Evolutionary conservation across 2,888 invertebrate species (phyloP).

Genomic region (Sarcophaga carnaria): DNA sequence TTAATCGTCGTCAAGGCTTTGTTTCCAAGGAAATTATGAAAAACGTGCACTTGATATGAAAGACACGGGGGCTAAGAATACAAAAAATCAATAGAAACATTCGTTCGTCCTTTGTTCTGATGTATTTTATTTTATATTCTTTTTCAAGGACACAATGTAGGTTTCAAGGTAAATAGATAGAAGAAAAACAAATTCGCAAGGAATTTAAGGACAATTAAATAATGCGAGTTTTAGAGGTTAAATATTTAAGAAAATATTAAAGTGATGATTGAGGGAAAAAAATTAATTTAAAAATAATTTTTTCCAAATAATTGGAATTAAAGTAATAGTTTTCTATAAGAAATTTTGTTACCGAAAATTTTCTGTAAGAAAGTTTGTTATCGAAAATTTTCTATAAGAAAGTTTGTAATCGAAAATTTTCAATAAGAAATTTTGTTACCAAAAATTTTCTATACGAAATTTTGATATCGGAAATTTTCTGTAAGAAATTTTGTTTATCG

Average conservation of each 20-base stretch:
- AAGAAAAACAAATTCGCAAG: not conserved
- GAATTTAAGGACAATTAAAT: not conserved
- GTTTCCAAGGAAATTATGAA: constrained; percentile 32
- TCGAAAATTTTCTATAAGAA: not conserved
- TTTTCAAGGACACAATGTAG: constrained; percentile 47
- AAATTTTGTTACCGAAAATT: not conserved
- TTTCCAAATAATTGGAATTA: too few species aligned
- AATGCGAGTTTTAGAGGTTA: not conserved
- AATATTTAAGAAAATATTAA: not conserved
- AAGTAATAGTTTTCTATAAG: not conserved
- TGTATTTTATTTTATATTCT: not conserved
- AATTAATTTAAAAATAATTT: too few species aligned
- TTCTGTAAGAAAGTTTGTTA: too few species aligned
- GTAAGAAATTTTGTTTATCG: too few species aligned
- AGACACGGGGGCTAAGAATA: constrained; percentile 31
- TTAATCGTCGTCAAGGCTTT: constrained; percentile 53
- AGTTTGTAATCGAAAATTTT: not conserved
- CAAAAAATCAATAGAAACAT: constrained; percentile 46
- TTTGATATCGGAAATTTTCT: too few species aligned
- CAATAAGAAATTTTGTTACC: not conserved
- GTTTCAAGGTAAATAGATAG: constrained; percentile 43
- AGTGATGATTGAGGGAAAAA: too few species aligned
- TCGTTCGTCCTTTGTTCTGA: not conserved
- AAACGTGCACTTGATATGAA: constrained; percentile 46
- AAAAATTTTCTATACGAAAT: too few species aligned